phyloP scores from a whole-genome alignment of 2,888 invertebrate genomes.

The Rapana venosa region DNA sequence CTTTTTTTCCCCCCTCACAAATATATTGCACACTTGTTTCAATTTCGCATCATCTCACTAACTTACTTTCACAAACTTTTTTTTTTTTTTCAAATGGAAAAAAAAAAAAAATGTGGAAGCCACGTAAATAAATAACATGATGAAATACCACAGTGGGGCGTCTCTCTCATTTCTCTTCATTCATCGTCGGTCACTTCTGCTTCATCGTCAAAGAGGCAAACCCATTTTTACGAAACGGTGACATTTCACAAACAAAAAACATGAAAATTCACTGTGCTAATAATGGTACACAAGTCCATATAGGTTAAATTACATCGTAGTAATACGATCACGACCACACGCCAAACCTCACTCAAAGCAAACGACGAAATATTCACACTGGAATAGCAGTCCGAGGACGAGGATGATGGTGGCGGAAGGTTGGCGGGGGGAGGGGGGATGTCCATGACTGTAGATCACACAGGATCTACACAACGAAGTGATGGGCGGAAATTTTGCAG shows the following conservation, averaged over 20 bases:
- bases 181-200: background rate
- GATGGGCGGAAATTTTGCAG: conserved; percentile 9
- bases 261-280: background rate
- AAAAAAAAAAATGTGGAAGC: background rate
- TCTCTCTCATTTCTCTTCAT: background rate
- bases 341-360: too few relatives aligned
- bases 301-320: background rate
- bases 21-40: too few relatives aligned
- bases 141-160: background rate
- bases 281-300: background rate
- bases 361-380: background rate
- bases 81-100: background rate
- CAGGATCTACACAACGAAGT: background rate
- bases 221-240: too few relatives aligned
- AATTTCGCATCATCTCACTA: too few relatives aligned
- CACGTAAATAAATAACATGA: background rate
- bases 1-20: too few relatives aligned
- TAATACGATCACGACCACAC: background rate
- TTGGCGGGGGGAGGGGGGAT: background rate
- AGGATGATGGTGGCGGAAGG: background rate
- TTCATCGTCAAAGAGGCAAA: background rate
- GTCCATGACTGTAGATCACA: too few relatives aligned
- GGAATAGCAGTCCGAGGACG: background rate
- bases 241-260: background rate
- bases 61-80: too few relatives aligned